Conservation (phyloP, 2,113 vertebrate genomes). For the Piprites chloris region DNA sequence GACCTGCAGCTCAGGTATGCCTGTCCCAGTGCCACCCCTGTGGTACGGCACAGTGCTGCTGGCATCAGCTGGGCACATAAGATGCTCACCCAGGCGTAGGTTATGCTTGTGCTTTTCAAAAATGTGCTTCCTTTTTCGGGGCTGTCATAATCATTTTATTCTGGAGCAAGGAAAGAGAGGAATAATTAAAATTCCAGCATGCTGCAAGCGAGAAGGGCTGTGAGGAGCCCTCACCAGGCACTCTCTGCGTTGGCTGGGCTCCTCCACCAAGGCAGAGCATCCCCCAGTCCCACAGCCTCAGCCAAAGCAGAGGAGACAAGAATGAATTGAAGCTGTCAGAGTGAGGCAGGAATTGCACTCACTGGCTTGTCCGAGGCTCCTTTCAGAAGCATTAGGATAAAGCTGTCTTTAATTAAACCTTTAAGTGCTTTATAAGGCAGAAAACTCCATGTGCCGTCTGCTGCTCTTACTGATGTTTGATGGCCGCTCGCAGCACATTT, state of each 20-base stretch:
- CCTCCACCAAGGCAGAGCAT: not conserved
- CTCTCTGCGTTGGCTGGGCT: not conserved
- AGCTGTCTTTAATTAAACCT: constrained; percentile 57
- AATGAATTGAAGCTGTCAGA: not conserved
- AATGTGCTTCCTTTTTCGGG: not conserved
- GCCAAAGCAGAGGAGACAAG: not conserved
- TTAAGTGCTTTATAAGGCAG: constrained; percentile 57
- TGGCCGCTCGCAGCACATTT: accelerated
- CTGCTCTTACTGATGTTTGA: not conserved
- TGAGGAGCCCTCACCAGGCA: not conserved
- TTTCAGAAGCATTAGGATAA: constrained; percentile 45
- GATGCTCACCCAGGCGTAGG: constrained; percentile 5
- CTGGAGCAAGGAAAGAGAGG: not conserved
- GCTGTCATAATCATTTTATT: not conserved
- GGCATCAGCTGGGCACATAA: not conserved
- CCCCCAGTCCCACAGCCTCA: not conserved
- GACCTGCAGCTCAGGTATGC: not conserved
- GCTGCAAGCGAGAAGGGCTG: not conserved
- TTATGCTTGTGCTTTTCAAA: constrained; percentile 22
- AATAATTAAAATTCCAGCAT: not conserved
- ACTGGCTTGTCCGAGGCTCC: not conserved
- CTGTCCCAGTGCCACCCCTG: not conserved
- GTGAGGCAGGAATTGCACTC: not conserved
- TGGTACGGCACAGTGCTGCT: not conserved
- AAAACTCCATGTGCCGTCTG: constrained; percentile 23